Base-by-base conservation (phyloP, 2,888 invertebrate genomes). In the Cephalotes varians region DNA sequence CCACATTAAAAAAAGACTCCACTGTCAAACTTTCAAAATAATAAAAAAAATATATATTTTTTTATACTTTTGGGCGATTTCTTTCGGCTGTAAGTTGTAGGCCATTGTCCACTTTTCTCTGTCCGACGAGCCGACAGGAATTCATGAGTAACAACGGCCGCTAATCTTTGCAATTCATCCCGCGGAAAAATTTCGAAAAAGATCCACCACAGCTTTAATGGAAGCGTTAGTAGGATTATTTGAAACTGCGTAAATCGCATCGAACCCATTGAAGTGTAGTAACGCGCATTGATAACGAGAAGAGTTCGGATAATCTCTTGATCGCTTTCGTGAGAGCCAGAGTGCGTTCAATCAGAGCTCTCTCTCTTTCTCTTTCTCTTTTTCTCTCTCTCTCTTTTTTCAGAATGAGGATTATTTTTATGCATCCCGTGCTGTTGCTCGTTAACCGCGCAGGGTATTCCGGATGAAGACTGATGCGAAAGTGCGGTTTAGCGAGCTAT, bases 161-260 rank as follows among this genome's bases (percentile, higher is more conserved):
- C 56, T 73, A 79, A 77, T 83, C 69, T 80, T 60, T 21, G 73
- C 64, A 74, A 88, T 88, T 83, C 69, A 85, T 81, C 62, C 77
- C 31, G 47, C 2, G 34, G 44, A 80, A 79, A 82, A 74, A 79
- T 62, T 49, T 1, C 62, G 10, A 79, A 82, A 67, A 49, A 15
- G 31, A 51, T 74, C 60, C 49, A 34, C 25, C 49, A 49, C 21
- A 15, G 64, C 58, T 77, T 84, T 86, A 88, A 85, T 69, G 71
- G 86, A 80, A 71, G 85, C 62, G 69, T 81, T 58, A 76, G 28
- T 49, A 67, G 62, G 76, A 85, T 80, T 76, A 85, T 80, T 77
- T 65, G 79, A 84, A 87, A 85, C 79, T 83, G 83, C 85, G 62
- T 81, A 73, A 83, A 83, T 86, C 62, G 9, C 31, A 9, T 9